These are phyloP conservation scores for Pemphigus obesinymphae DNA, from an alignment of 1,140 invertebrate genomes.

Conservation along the genomic window DNA sequence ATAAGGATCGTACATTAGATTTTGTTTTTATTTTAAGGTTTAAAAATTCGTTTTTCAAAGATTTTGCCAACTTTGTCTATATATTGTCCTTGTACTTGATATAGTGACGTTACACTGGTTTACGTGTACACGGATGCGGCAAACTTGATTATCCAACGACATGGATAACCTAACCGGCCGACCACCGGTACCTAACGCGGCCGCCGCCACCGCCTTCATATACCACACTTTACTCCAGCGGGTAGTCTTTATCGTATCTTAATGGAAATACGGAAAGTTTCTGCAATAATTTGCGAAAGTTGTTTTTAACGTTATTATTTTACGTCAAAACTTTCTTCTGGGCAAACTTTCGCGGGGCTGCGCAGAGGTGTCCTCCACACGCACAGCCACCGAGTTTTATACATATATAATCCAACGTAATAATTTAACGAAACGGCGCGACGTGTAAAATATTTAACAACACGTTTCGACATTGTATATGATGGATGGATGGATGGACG, in stretches of 20 bases:
- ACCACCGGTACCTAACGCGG: not conserved
- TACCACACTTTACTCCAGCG: not conserved
- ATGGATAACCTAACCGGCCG: slow-evolving; percentile 14
- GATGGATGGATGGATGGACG: slow-evolving; percentile 7
- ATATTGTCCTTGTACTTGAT: no score
- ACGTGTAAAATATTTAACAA: slow-evolving; percentile 37
- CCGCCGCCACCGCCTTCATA: no score
- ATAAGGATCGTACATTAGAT: no score
- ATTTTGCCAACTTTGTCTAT: no score
- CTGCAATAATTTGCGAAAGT: slow-evolving; percentile 37
- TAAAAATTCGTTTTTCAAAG: no score
- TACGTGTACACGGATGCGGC: not conserved
- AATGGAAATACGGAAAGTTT: slow-evolving; percentile 36
- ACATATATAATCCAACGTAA: slow-evolving; percentile 37
- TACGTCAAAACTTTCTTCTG: slow-evolving; percentile 37
- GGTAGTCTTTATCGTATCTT: slow-evolving; percentile 28
- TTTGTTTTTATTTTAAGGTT: no score
- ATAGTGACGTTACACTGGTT: not conserved
- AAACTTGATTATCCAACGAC: slow-evolving; percentile 19
- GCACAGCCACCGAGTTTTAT: not conserved
- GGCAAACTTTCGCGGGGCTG: not conserved
- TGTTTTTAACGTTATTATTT: slow-evolving; percentile 41
- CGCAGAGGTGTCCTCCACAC: not conserved
- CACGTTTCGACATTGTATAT: slow-evolving; percentile 27
- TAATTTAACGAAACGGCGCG: slow-evolving; percentile 29